Base-by-base conservation (phyloP, 1,140 invertebrate species). In the Ceratoteleas bidentatus region DNA sequence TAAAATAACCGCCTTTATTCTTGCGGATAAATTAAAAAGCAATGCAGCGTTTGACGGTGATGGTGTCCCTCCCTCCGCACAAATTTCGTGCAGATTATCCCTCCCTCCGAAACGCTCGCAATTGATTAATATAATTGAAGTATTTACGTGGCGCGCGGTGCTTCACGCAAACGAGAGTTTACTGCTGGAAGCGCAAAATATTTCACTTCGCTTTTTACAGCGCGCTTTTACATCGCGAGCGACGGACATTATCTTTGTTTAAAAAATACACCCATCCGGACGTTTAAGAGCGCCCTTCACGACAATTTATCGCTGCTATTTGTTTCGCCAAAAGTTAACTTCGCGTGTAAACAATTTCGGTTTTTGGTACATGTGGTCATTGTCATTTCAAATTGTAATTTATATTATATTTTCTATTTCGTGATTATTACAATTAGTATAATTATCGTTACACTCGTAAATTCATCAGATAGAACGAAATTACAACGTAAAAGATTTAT, bases 111-210 rank as follows among this genome's bases (percentile, higher is more conserved):
- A 11, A 11, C n/a, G 64, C 50, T 56, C 10, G 11, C 32, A 58
- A 64, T 65, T 74, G 69, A 74, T 65, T 64, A 64, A 43, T 16
- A 36, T 74, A 65, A 74, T 73, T 64, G 50, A 64, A 58, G 58
- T 64, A 11, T 73, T 57, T 52, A 56, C 53, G 40, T 38, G 6
- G 8, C 33, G 4, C 50, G 8, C 14, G n/a, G n/a, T 57, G 15
- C 49, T 64, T 57, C 50, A 33, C 50, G 50, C 43, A 73, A 64
- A 73, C 16, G 60, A 64, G 69, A 64, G 38, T 73, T 73, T 73
- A 73, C 69, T 49, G 69, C 52, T 45, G 32, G 0, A 52, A 64
- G 58, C 64, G 52, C 49, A 13, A 49, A 73, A 73, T 73, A 73
- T 73, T 62, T 73, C 60, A 64, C 69, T 73, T 49, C 34, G 34